Percentiles rank a stretch among this genome's conserved stretches.
Conservation (phyloP, 2,113 vertebrate genomes). For the Microtus pennsylvanicus region DNA sequence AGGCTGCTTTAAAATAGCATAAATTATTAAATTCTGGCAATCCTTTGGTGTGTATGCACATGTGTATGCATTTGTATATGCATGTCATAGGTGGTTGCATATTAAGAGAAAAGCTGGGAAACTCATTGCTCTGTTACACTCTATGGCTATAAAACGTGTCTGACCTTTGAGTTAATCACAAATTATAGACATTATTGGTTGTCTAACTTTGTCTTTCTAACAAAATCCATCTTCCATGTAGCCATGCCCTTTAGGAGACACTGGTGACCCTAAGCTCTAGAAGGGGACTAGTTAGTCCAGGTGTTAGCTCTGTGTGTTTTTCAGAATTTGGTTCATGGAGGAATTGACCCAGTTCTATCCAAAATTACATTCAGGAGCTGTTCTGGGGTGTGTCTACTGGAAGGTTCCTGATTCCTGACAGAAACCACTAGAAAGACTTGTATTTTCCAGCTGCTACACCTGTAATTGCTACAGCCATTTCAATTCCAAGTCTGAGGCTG, state of each 20-base stretch:
- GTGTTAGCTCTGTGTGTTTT: background rate
- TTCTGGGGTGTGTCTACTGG: constrained; percentile 11
- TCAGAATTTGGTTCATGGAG: background rate
- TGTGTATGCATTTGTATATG: too few species aligned
- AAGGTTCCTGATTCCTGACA: constrained; percentile 31
- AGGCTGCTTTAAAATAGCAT: background rate
- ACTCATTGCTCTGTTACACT: background rate
- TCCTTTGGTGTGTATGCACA: background rate
- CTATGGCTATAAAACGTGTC: background rate
- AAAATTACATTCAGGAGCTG: background rate
- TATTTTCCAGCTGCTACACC: background rate
- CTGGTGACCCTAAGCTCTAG: background rate
- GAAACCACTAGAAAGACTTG: constrained; percentile 26
- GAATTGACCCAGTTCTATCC: background rate
- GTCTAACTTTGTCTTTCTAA: background rate
- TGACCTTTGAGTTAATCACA: background rate
- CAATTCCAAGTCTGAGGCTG: constrained; percentile 30
- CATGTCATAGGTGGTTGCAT: background rate
- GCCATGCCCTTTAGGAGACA: background rate
- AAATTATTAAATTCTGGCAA: background rate
- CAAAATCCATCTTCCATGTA: background rate
- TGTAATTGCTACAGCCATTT: constrained; percentile 3
- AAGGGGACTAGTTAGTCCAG: background rate
- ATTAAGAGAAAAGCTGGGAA: background rate
- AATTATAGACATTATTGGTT: background rate